These are phyloP conservation scores for Axinella damicornis DNA, from an alignment of 37 sponge, comb jelly and placozoan genomes.

Conservation along the genomic window DNA sequence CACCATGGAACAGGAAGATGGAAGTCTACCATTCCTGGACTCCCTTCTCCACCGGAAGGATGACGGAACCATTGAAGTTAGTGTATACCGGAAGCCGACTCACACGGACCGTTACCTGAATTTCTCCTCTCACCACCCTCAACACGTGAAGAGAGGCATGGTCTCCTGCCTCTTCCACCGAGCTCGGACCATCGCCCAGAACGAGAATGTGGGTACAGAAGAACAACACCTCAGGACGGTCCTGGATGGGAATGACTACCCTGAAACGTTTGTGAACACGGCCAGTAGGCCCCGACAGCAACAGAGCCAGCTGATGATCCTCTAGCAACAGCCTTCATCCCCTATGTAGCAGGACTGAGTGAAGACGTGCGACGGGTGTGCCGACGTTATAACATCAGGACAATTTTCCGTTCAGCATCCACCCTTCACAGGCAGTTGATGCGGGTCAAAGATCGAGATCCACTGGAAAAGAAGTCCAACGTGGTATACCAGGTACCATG, in stretches of 20 bases:
- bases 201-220: not conserved
- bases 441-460: constrained; percentile 18
- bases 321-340: too few species aligned
- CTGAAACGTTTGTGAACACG: too few species aligned
- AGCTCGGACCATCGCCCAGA: constrained; percentile 20
- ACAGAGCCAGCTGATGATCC: constrained; percentile 10
- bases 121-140: too few species aligned
- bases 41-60: too few species aligned
- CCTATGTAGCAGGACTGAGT: too few species aligned
- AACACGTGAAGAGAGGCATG: too few species aligned
- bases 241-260: constrained; percentile 24
- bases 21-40: constrained; percentile 9
- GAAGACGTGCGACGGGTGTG: too few species aligned
- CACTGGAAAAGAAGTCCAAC: not conserved
- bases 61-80: too few species aligned
- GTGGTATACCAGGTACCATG: constrained; percentile 35
- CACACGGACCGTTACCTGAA: too few species aligned
- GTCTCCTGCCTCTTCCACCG: too few species aligned
- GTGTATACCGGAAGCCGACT: too few species aligned
- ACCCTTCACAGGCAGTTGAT: constrained; percentile 14
- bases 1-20: constrained; percentile 15
- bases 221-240: constrained; percentile 7
- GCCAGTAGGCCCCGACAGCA: not conserved
- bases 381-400: too few species aligned
- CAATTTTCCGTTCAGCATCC: constrained; percentile 10